A percentile compares a stretch with the other conserved stretches of the same genome.
These are phyloP conservation scores for Cephalopachus bancanus DNA, from an alignment of 2,797 vertebrate species.

Conservation along the genomic window DNA sequence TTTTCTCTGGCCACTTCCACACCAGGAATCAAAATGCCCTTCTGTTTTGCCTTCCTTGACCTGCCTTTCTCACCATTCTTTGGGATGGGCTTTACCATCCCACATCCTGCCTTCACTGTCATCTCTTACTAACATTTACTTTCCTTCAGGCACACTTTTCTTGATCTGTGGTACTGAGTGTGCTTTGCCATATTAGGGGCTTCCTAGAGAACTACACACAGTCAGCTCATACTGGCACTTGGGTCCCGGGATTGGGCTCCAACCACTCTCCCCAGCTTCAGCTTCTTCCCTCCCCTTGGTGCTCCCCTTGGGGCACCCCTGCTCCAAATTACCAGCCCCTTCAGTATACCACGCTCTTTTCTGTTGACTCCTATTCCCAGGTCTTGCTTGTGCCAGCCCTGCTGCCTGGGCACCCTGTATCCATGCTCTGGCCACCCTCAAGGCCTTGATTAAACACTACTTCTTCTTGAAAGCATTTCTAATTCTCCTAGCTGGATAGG, in stretches of 20 bases:
- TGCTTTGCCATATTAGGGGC: not conserved
- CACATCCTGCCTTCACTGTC: not conserved
- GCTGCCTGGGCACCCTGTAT: not conserved
- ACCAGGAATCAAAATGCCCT: fast-evolving
- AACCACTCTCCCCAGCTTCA: not conserved
- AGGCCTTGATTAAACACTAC: not conserved
- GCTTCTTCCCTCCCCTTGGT: fast-evolving
- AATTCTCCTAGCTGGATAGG: not conserved
- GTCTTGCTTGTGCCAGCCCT: not conserved
- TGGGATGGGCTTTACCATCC: not conserved
- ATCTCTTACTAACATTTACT: not conserved
- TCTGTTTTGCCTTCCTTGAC: not conserved
- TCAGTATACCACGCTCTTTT: fast-evolving
- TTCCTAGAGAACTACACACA: not conserved
- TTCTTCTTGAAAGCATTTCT: not conserved
- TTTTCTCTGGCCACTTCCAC: not conserved
- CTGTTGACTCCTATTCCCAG: not conserved
- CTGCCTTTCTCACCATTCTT: not conserved
- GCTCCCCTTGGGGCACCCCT: fast-evolving
- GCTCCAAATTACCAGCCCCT: not conserved
- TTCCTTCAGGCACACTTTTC: not conserved
- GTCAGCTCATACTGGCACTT: not conserved
- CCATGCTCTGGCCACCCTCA: not conserved
- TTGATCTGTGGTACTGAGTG: not conserved
- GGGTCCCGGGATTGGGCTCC: not conserved